Evolutionary conservation across 2,888 invertebrate species (phyloP).

Genomic region (Chorisops tibialis): DNA sequence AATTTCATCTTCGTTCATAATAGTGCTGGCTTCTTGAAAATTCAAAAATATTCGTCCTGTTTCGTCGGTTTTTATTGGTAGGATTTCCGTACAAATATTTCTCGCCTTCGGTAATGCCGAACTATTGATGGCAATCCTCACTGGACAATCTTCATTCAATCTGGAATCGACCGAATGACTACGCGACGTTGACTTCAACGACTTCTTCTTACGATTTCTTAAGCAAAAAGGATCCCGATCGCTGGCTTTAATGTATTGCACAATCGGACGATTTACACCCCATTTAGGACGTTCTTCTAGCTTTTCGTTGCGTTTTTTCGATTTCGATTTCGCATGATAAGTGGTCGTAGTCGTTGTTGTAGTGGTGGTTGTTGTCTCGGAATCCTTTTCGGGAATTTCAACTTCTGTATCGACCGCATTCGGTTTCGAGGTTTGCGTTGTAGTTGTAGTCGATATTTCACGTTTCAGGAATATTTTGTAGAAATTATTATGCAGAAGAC

Average conservation of each 20-base stretch:
- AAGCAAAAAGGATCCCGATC: constrained; percentile 81
- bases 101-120: constrained; percentile 42
- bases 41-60: constrained; percentile 51
- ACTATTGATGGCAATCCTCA: neutral
- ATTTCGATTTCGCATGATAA: constrained; percentile 44
- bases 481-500: constrained; percentile 50
- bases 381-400: constrained; percentile 26
- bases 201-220: constrained; percentile 63
- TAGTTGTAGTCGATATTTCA: constrained; percentile 50
- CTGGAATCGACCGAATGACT: constrained; percentile 52
- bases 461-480: constrained; percentile 49
- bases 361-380: constrained; percentile 45
- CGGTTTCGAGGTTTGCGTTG: constrained; percentile 47
- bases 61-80: constrained; percentile 52
- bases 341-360: constrained; percentile 49
- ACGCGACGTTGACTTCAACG: constrained; percentile 58
- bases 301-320: constrained; percentile 38
- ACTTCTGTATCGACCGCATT: constrained; percentile 37
- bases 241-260: constrained; percentile 83
- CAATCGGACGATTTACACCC: constrained; percentile 73
- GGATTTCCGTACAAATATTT: constrained; percentile 51
- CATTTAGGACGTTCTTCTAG: constrained; percentile 68
- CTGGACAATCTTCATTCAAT: constrained; percentile 24
- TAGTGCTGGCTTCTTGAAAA: constrained; percentile 50
- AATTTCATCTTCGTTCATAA: constrained; percentile 51